phyloP scores from a whole-genome alignment of 1,140 invertebrate species.

The Goniozus legneri region DNA sequence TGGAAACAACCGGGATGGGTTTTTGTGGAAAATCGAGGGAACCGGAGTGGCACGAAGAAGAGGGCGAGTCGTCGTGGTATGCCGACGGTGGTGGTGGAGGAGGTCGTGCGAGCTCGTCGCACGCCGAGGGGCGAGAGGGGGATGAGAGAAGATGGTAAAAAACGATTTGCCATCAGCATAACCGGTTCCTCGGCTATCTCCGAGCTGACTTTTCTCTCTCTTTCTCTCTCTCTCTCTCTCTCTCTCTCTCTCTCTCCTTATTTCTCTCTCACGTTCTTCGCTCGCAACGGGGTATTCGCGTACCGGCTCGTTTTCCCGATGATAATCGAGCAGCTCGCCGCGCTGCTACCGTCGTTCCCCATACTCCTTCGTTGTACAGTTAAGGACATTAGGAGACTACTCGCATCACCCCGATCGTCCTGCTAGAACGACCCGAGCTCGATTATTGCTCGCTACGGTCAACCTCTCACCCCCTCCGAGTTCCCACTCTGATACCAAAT shows the following conservation, averaged over 20 bases:
- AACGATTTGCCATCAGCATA: constrained; percentile 48
- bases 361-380: constrained; percentile 14
- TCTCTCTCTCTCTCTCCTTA: constrained; percentile 3
- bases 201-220: constrained; percentile 15
- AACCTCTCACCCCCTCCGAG: too few species aligned
- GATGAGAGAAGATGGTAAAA: constrained; percentile 45
- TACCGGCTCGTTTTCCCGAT: constrained; percentile 29
- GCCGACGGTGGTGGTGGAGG: background rate
- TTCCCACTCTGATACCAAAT: too few species aligned
- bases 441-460: too few species aligned
- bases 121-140: constrained; percentile 14
- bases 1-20: too few species aligned
- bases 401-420: constrained; percentile 2
- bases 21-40: too few species aligned
- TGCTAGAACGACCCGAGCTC: too few species aligned
- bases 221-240: constrained; percentile 11
- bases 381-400: constrained; percentile 16
- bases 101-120: background rate
- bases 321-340: constrained; percentile 24
- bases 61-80: constrained; percentile 9
- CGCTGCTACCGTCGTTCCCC: constrained; percentile 16
- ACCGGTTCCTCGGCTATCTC: constrained; percentile 38
- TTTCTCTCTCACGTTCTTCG: background rate
- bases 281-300: constrained; percentile 22
- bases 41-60: background rate